These are phyloP conservation scores for Carassius carassius DNA, from an alignment of 2,113 vertebrate species.

Conservation along the genomic window DNA sequence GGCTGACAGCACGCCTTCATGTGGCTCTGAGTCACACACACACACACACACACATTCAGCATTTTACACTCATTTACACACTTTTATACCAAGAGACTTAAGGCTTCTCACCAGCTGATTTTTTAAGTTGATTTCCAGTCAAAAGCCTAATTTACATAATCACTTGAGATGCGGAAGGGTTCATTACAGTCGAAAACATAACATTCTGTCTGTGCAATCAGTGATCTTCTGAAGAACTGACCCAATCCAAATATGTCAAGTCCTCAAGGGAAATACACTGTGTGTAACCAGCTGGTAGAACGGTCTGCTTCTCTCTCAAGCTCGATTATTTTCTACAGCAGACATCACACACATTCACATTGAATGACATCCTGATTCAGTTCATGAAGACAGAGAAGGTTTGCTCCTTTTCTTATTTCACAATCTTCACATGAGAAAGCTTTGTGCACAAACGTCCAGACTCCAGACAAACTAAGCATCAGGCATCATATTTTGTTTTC, in stretches of 20 bases:
- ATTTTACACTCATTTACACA: not conserved
- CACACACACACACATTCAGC: not conserved
- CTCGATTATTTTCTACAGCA: not conserved
- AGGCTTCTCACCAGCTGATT: not conserved
- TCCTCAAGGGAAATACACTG: too few species aligned
- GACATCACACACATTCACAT: not conserved
- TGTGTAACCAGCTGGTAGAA: too few species aligned
- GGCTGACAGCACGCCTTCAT: conserved; percentile 99
- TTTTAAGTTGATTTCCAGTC: not conserved
- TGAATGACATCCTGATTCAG: not conserved
- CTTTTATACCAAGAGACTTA: not conserved
- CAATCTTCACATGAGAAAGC: too few species aligned
- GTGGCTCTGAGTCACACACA: conserved; percentile 80
- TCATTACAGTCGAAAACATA: too few species aligned
- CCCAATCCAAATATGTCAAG: too few species aligned
- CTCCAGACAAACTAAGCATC: too few species aligned
- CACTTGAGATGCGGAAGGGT: too few species aligned
- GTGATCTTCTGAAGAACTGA: too few species aligned
- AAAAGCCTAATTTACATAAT: not conserved
- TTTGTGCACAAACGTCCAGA: too few species aligned
- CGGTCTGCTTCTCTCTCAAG: too few species aligned
- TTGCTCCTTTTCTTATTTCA: not conserved
- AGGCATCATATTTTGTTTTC: too few species aligned
- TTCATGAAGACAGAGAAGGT: not conserved
- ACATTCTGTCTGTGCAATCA: too few species aligned